Base-by-base conservation (phyloP, 2,797 vertebrate species). In the Buphagus erythrorhynchus region DNA sequence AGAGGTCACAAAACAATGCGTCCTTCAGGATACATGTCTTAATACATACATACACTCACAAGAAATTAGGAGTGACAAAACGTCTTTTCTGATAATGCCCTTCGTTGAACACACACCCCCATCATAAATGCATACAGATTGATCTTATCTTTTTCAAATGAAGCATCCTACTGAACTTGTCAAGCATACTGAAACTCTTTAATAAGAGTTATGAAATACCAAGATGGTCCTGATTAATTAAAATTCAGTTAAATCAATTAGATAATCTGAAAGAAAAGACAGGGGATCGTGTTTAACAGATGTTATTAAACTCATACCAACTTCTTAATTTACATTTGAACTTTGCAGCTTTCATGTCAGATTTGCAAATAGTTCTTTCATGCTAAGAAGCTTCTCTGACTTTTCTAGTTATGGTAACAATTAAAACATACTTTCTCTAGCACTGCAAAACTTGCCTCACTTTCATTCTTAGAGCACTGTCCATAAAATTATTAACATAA, bases 231-330 rank as follows among this genome's bases (percentile, higher is more conserved):
- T 17, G 3, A 52, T 29, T 28, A 48, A 74, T 40, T 55, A 74
- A 77, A 90, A 77, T 71, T 59, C 40, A 45, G 35, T 59, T 45
- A 75, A 48, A 90, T 57, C 65, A 71, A 59, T 66, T 36, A 71
- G 52, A 81, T 42, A 4, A 49, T 49, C 29, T 46, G n/a, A 62
- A 94, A 73, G 35, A 69, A 45, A 65, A 83, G 63, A 76, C 1
- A 68, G 18, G 4, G 6, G 21, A 54, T 18, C 0, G 0, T 11
- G 1, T 40, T 74, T 59, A 91, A 54, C 9, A 66, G 10, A 61
- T 9, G 21, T 58, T 42, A 86, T 31, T 46, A 67, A 73, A 45
- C 26, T 73, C 46, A 48, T 9, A 66, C 31, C 20, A 20, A 42
- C 52, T 89, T 38, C 31, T 51, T 59, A 36, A 86, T 59, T 77